Evolutionary conservation across 2,888 invertebrate species (phyloP), one percentile per base, ranked within the genome.

Genomic region (Thelaira solivaga): DNA sequence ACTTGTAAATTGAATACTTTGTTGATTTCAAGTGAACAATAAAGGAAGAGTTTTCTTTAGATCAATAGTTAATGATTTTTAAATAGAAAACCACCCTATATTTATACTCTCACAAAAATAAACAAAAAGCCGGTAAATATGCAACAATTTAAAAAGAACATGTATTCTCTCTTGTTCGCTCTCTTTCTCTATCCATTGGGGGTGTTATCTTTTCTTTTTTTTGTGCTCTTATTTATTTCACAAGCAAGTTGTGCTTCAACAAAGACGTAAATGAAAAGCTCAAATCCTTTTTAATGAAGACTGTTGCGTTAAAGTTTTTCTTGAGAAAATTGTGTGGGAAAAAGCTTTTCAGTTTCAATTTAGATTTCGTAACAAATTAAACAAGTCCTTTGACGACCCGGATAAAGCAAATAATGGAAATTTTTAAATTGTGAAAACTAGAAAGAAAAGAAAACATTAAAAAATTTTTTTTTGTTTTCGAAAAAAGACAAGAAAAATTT

Each of bases 341-440:
- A 74, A 78, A 78, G 78, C 78, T 78, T 47, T 74, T 71, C 65
- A 78, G 78, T 78, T 78, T 68, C 47, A 59, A 47, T 78, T 74
- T 71, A 78, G 69, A 78, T 78, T 69, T 78, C 74, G 74, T 74
- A 78, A 74, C 64, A 51, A 43, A 74, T 51, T 47, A 74, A 73
- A 62, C 74, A 74, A 59, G 61, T 71, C 74, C 74, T 78, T 62
- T 22, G 7, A 26, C 10, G 29, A 31, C 53, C 18, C 65, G 78
- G 73, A 39, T n/a, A 18, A 43, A 61, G 10, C 16, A 7, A 34
- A 43, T 11, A 29, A 18, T 65, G n/a, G 16, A 61, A 51, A 59
- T 64, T 55, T 68, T 16, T 6, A 55, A 53, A 24, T 45, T 26
- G 31, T 26, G 18, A 18, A 65, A 47, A 29, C 29, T 39, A 47